Conservation (phyloP, 2,113 vertebrate genomes). For the Oncorhynchus mykiss region DNA sequence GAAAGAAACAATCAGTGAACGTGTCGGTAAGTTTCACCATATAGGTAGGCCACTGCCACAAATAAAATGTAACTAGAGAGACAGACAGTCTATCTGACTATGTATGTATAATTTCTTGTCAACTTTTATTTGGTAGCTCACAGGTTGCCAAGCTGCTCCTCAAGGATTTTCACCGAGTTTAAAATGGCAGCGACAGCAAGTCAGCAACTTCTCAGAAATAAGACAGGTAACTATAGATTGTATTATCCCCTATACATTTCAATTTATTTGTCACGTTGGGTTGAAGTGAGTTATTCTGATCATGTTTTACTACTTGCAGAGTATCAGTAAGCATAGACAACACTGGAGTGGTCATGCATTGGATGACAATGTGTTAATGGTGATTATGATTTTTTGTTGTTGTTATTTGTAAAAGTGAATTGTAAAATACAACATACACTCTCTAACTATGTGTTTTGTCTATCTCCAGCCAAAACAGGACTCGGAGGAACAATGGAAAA, state of each 20-base stretch:
- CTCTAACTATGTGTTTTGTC: conserved; percentile 1
- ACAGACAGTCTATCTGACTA: too few species aligned
- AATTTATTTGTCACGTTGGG: conserved; percentile 19
- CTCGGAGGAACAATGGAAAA: conserved; percentile 95
- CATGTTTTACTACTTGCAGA: conserved; percentile 68
- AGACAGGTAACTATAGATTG: conserved; percentile 73
- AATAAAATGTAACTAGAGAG: not conserved
- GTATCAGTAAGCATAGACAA: conserved; percentile 83
- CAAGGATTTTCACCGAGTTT: conserved; percentile 87
- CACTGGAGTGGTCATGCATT: conserved; percentile 88
- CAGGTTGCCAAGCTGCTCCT: conserved; percentile 87
- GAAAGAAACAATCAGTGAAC: conserved; percentile 87
- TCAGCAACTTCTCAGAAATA: conserved; percentile 83
- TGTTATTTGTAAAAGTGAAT: not conserved
- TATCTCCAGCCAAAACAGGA: conserved; percentile 78
- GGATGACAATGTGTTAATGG: conserved; percentile 91
- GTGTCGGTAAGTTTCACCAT: conserved; percentile 79
- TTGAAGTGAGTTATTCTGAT: conserved; percentile 22
- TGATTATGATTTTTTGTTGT: conserved; percentile 38
- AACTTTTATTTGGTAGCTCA: conserved; percentile 71
- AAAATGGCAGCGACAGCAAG: conserved; percentile 91
- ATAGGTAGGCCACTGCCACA: too few species aligned
- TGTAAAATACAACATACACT: not conserved
- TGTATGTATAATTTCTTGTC: too few species aligned
- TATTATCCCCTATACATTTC: too few species aligned